Evolutionary conservation across 2,113 vertebrate species (phyloP).

Genomic region (Hypomesus transpacificus): DNA sequence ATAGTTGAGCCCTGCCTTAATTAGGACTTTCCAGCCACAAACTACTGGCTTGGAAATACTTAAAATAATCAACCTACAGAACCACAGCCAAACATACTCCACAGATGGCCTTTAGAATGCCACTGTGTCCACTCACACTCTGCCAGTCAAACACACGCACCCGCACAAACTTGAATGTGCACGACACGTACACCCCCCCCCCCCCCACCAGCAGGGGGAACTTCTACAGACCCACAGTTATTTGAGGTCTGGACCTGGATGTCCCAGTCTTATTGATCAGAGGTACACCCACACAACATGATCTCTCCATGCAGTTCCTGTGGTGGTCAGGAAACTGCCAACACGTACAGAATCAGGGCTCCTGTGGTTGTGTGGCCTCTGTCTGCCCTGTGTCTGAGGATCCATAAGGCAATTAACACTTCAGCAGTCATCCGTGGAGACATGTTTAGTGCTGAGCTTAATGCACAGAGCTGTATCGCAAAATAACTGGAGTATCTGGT

Average conservation of each 20-base stretch:
- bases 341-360: not conserved
- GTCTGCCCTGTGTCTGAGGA: slow-evolving; percentile 36
- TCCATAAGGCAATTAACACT: slow-evolving; percentile 36
- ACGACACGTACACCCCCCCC: no score
- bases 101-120: not conserved
- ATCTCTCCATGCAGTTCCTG: not conserved
- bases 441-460: slow-evolving; percentile 22
- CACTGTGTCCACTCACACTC: not conserved
- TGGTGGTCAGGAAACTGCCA: not conserved
- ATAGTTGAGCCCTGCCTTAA: not conserved
- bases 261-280: slow-evolving; percentile 24
- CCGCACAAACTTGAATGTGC: no score
- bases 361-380: slow-evolving; percentile 11
- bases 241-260: slow-evolving; percentile 11
- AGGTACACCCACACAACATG: slow-evolving; percentile 12
- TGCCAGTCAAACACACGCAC: not conserved
- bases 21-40: slow-evolving; percentile 4
- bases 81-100: not conserved
- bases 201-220: not conserved
- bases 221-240: slow-evolving; percentile 18
- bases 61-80: not conserved
- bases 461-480: slow-evolving; percentile 11
- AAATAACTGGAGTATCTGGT: slow-evolving; percentile 12
- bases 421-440: slow-evolving; percentile 11
- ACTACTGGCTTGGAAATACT: not conserved